Conservation (phyloP, 2,797 vertebrate species). For the Apodemus agrarius region DNA sequence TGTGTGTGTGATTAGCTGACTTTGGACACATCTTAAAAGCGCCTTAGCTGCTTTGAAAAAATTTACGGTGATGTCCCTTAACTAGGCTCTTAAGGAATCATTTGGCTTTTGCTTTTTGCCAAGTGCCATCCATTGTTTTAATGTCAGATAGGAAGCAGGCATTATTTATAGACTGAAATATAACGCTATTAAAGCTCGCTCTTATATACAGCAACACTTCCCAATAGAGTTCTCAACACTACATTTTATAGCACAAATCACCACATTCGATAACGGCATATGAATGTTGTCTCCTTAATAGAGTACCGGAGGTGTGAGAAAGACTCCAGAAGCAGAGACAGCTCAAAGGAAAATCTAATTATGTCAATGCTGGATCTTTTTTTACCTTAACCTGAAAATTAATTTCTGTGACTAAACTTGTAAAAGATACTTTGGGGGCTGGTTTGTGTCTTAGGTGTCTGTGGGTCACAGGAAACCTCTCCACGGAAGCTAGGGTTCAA, state of each 20-base stretch:
- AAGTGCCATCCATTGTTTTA: constrained; percentile 82
- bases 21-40: constrained; percentile 60
- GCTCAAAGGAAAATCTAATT: constrained; percentile 64
- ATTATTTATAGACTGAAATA: constrained; percentile 80
- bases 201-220: constrained; percentile 82
- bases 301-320: constrained; percentile 62
- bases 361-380: constrained; percentile 67
- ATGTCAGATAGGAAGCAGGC: constrained; percentile 73
- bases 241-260: constrained; percentile 83
- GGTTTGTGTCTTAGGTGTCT: not conserved
- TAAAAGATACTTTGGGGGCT: constrained; percentile 4
- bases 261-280: constrained; percentile 41
- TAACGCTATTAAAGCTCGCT: constrained; percentile 84
- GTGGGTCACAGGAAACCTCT: not conserved
- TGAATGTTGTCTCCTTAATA: constrained; percentile 67
- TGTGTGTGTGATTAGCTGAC: constrained; percentile 65
- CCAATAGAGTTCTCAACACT: constrained; percentile 83
- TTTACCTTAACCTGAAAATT: constrained; percentile 72
- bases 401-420: constrained; percentile 62
- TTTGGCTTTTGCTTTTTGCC: constrained; percentile 78
- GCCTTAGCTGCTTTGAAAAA: constrained; percentile 77
- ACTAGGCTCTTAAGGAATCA: constrained; percentile 82
- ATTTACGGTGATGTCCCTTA: constrained; percentile 78
- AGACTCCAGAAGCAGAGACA: constrained; percentile 40
- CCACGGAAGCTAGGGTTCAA: not conserved